A percentile compares a stretch with the other conserved stretches of the same genome.
Evolutionary conservation across 2,113 vertebrate genomes (phyloP).

Genomic region (Crotalus tigris): DNA sequence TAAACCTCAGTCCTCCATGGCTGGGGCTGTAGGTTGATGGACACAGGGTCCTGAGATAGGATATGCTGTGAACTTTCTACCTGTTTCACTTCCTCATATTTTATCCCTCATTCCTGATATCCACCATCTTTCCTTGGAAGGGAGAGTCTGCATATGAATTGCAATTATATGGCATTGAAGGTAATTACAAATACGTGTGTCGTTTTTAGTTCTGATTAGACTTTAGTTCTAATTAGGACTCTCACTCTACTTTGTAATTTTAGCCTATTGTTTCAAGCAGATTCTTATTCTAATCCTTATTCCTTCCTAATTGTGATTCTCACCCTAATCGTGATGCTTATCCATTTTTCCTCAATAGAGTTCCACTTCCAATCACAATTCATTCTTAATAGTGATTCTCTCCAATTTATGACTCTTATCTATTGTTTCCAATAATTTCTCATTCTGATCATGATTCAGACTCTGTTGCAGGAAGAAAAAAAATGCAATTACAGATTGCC

Average conservation of each 20-base stretch:
- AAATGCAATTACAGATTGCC: background rate
- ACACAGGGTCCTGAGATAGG: background rate
- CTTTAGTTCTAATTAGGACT: background rate
- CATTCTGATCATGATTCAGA: background rate
- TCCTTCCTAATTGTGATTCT: background rate
- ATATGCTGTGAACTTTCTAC: background rate
- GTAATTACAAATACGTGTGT: background rate
- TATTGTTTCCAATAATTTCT: background rate
- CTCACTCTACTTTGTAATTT: background rate
- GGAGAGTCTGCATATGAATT: background rate
- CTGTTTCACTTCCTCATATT: background rate
- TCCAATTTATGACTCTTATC: background rate
- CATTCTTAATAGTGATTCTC: background rate
- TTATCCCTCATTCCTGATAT: background rate
- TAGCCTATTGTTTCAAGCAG: background rate
- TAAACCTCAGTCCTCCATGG: background rate
- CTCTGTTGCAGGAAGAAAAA: background rate
- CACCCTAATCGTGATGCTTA: background rate
- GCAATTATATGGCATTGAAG: background rate
- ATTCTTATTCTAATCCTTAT: background rate
- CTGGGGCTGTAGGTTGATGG: background rate
- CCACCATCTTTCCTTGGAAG: background rate
- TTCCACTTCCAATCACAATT: background rate
- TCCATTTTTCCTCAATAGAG: background rate
- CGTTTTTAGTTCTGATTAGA: background rate